Evolutionary conservation across 2,797 vertebrate genomes (phyloP), one percentile per base, ranked within the genome.

Genomic region (Chaetophractus vellerosus): DNA sequence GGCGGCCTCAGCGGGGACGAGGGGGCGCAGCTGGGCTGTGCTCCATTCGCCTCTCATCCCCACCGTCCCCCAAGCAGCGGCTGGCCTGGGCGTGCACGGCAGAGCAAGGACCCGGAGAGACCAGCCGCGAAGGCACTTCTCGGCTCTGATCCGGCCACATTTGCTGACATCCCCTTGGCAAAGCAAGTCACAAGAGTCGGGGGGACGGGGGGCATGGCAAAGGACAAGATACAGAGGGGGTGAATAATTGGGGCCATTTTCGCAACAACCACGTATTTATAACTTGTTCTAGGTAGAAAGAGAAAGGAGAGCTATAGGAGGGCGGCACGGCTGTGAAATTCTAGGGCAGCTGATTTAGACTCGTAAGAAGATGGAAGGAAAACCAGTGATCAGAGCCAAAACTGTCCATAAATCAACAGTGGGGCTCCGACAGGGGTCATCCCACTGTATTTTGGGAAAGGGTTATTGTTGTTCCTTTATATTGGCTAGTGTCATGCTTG

Each of bases 261-360:
- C 15, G 33, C 33, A 45, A 4, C 57, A 10, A 2, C 23, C 33
- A 4, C 38, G 33, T 64, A 15, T 38, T 0, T 45, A 45, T 45
- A 28, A 41, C 52, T 36, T 26, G 3, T 61, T 82, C 23, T 28
- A 48, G 52, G 74, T 15, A 5, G 41, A n/a, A 19, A 45, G 18
- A 21, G 19, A 23, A 24, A 61, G 36, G 11, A 4, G 2, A 1
- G 0, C 31, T 1, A 2, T 36, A 18, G 21, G 71, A 3, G 1
- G 19, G 57, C 6, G 5, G 3, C 31, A 18, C 6, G 11, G 21
- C 76, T 26, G 48, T 33, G 61, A 76, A 33, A n/a, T 18, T 55
- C 74, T 24, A 24, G 9, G 6, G 15, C 23, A 9, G 5, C 2
- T 11, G 59, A 12, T 26, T 38, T 61, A 18, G 19, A 1, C n/a